Evolutionary conservation across 2,888 invertebrate species (phyloP), one percentile per base, ranked within the genome.

Genomic region (Dusona sp.): DNA sequence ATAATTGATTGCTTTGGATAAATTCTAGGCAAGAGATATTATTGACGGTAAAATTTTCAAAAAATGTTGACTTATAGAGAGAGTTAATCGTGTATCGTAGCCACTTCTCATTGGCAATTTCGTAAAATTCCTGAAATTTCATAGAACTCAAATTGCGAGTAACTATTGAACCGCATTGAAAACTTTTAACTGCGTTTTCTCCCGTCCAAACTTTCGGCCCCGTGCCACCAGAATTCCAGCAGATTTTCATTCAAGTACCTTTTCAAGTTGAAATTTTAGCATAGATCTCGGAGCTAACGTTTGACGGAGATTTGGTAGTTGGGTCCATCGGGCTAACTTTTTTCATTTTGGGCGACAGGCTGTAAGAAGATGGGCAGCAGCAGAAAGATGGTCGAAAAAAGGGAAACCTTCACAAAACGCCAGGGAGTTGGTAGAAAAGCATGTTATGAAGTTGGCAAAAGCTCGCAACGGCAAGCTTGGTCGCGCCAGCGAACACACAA

Each of bases 301-400:
- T 74, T 70, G 77, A 29, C n/a, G 51, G 65, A 45, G 54, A 54
- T 70, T 61, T 36, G 48, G 42, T 38, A 57, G 70, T 77, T 45
- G 79, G n/a, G 29, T 51, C 33, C 36, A 45, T 61, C 54, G 54
- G 61, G 54, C n/a, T 36, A 85, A 82, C 79, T 85, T 85, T 85
- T 85, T 85, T 82, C 78, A 82, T 85, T 85, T 85, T 78, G 68
- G 38, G 68, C 68, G 79, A 79, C 82, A 85, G 74, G 64, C 68
- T 64, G 51, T 73, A 61, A 70, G 61, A 68, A 42, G 9, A 73
- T 45, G 51, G 25, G 51, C 22, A 57, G 54, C 67, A 67, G 57
- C 7, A 25, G 57, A 61, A 82, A 64, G 65, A 84, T 22, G 65
- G 82, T 65, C 72, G 67, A 78, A 67, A 75, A 74, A 25, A 54